Conservation (phyloP, 2,113 vertebrate species). For the Mustelus asterias region DNA sequence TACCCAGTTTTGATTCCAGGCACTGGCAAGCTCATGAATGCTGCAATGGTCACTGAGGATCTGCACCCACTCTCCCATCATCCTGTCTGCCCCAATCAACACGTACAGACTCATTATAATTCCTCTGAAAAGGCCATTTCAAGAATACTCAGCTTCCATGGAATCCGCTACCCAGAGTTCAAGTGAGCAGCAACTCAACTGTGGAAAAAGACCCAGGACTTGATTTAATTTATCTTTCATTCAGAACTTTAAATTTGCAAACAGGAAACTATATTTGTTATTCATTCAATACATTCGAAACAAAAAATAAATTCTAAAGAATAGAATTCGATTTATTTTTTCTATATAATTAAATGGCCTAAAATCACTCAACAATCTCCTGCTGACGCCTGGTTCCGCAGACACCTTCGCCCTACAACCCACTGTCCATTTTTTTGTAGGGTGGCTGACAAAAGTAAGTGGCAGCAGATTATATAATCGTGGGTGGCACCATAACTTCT, state of each 20-base stretch:
- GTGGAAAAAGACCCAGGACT: not conserved
- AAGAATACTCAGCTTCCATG: not conserved
- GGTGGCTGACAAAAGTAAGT: not conserved
- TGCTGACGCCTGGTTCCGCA: not conserved
- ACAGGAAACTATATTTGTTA: not conserved
- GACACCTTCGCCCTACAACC: not conserved
- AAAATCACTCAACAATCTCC: not conserved
- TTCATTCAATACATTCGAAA: not conserved
- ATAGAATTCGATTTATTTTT: not conserved
- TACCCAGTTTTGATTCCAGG: not conserved
- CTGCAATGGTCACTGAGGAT: not conserved
- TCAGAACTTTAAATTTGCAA: not conserved
- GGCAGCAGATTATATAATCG: not conserved
- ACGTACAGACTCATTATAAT: not conserved
- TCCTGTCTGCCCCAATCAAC: not conserved
- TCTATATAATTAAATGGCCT: not conserved
- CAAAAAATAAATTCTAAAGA: not conserved
- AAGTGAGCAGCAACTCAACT: not conserved
- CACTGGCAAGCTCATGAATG: not conserved
- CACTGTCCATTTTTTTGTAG: not conserved
- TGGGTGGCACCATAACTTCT: not conserved
- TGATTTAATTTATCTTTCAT: not conserved
- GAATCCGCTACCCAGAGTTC: not conserved
- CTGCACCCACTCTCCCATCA: not conserved
- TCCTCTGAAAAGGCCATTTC: not conserved